A percentile compares a stretch with the other conserved stretches of the same genome.
phyloP scores from a whole-genome alignment of 1,140 invertebrate genomes.

The Leptonema lineaticorne region DNA sequence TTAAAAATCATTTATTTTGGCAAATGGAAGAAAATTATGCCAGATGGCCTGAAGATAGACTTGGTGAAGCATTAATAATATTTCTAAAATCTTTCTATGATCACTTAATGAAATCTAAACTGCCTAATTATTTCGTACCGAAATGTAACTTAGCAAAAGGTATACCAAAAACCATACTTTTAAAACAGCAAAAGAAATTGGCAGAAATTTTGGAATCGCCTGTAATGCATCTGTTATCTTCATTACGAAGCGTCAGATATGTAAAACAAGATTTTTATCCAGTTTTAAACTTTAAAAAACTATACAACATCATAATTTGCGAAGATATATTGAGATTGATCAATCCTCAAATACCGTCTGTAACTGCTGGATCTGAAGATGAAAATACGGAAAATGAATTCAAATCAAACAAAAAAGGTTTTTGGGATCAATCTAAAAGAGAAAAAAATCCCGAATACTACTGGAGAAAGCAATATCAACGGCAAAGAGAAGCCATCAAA shows the following conservation, averaged over 20 bases:
- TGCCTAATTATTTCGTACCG: slow-evolving; percentile 73
- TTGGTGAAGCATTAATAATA: slow-evolving; percentile 65
- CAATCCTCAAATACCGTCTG: slow-evolving; percentile 50
- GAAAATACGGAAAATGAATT: slow-evolving; percentile 49
- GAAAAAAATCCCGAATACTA: slow-evolving; percentile 51
- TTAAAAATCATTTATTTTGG: slow-evolving; percentile 78
- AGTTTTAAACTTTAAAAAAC: slow-evolving; percentile 59
- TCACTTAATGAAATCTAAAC: slow-evolving; percentile 53
- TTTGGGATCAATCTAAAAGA: slow-evolving; percentile 53
- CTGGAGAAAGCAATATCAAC: slow-evolving; percentile 52
- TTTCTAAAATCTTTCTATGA: slow-evolving; percentile 63
- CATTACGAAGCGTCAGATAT: slow-evolving; percentile 66
- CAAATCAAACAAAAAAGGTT: slow-evolving; percentile 42
- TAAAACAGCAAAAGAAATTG: slow-evolving; percentile 65
- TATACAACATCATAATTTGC: slow-evolving; percentile 63
- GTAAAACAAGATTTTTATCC: slow-evolving; percentile 66
- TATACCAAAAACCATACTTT: slow-evolving; percentile 63
- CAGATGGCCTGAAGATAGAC: slow-evolving; percentile 68
- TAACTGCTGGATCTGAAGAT: slow-evolving; percentile 39
- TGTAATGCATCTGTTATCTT: slow-evolving; percentile 65
- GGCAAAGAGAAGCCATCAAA: slow-evolving; percentile 51
- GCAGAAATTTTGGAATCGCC: slow-evolving; percentile 69
- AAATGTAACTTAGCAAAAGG: slow-evolving; percentile 71
- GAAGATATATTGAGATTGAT: slow-evolving; percentile 55
- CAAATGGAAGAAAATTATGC: slow-evolving; percentile 69